Conservation (phyloP, 2,113 vertebrate genomes). For the Mormyrus lacerda region DNA sequence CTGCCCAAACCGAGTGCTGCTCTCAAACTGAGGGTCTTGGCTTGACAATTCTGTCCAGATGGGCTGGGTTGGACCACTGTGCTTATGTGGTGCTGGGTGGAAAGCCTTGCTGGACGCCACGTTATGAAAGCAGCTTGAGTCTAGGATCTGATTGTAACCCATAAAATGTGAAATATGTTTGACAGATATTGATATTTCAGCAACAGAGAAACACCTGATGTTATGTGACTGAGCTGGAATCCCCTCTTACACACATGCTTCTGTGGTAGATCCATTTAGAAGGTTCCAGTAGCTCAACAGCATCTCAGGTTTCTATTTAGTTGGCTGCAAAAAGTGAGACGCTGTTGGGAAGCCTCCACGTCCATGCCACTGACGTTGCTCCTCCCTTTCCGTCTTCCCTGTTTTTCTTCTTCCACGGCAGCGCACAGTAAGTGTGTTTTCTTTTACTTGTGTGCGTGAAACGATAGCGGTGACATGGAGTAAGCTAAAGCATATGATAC, state of each 20-base stretch:
- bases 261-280: neutral
- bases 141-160: neutral
- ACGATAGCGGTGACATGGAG: neutral
- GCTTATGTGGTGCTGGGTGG: neutral
- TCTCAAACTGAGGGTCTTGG: neutral
- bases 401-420: neutral
- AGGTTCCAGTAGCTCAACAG: neutral
- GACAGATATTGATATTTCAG: neutral
- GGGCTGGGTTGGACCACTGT: neutral
- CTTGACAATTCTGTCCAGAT: neutral
- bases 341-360: neutral
- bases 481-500: neutral
- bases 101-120: neutral
- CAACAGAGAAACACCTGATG: neutral
- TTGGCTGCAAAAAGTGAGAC: neutral
- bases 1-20: neutral
- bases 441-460: neutral
- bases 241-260: neutral
- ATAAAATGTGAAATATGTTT: neutral
- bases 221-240: neutral
- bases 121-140: neutral
- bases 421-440: neutral
- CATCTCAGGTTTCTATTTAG: neutral
- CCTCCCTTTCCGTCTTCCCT: neutral
- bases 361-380: neutral